Base-by-base conservation (phyloP, 2,113 vertebrate genomes). In the Hemichromis elongatus region DNA sequence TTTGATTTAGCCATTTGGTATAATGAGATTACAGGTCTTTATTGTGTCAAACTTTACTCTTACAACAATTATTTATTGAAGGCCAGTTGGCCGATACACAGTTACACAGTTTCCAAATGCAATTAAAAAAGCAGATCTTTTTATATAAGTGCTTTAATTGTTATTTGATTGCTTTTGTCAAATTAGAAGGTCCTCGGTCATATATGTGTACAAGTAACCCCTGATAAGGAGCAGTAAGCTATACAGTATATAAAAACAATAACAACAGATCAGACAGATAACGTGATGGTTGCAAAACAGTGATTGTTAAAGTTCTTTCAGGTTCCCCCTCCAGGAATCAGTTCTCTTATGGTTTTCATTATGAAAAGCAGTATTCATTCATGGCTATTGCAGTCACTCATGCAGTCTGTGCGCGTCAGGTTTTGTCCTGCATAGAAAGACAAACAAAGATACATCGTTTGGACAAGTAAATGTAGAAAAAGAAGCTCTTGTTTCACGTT, bases 271-370 rank as follows among this genome's bases (percentile, higher is more conserved):
- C 40, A 79, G 26, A 86, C 73, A 78, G 56, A 73, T 47, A 86
- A 83, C 26, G 73, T 82, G 55, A 85, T 77, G 87, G 21, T 79
- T 86, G 88, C 21, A 83, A 84, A 86, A 82, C 68, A 70, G 55
- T 86, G 86, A 92, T 83, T 86, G 86, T 77, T 86, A 73, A 84
- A 85, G 52, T 61, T 88, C 33, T 82, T 84, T 82, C 56, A 87
- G 50, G 54, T 82, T 80, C 82, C 33, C 42, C 86, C 82, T 88
- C 33, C 55, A 86, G 81, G 87, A 90, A 91, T 92, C 68, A 70
- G 86, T 88, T 92, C 91, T 82, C 82, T 87, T 81, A 66, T 82
- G 87, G 90, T 95, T 95, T 95, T 94, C 92, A 94, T 92, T 94
- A 92, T 94, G 92, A 95, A 94, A 94, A 93, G 92, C 92, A 88